Conservation (phyloP, 2,888 invertebrate genomes). For the Latrodectus hesperus region DNA sequence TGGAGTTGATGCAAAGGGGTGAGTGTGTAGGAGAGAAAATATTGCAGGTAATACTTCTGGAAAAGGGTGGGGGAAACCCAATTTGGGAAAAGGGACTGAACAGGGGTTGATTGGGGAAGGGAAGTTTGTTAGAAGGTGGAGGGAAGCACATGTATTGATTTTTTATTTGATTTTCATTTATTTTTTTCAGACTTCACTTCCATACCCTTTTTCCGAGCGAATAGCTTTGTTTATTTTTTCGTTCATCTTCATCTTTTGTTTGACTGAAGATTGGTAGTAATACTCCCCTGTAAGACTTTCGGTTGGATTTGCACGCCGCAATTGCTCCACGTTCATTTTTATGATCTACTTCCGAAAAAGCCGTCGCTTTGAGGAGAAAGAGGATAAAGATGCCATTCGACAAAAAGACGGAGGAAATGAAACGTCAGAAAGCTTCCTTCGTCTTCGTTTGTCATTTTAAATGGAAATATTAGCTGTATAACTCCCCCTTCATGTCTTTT, state of each 20-base stretch:
- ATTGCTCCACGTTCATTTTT: too few species aligned
- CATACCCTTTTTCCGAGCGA: neutral
- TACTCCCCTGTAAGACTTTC: slow-evolving; percentile 44
- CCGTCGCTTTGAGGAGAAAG: too few species aligned
- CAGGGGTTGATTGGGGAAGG: slow-evolving; percentile 61
- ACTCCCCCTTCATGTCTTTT: too few species aligned
- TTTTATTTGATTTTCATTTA: too few species aligned
- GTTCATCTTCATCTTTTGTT: neutral
- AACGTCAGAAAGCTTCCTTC: too few species aligned
- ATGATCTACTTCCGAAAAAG: too few species aligned
- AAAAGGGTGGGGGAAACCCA: slow-evolving; percentile 44
- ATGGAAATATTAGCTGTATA: too few species aligned
- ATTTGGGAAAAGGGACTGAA: slow-evolving; percentile 46
- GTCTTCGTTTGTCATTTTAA: too few species aligned
- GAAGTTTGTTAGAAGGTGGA: slow-evolving; percentile 59
- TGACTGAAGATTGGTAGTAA: slow-evolving; percentile 48
- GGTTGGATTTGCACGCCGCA: neutral
- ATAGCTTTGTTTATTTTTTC: neutral
- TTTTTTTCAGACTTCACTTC: too few species aligned
- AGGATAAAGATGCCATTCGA: too few species aligned
- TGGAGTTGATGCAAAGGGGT: neutral
- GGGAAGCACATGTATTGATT: neutral
- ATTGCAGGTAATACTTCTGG: slow-evolving; percentile 56
- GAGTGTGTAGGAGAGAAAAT: slow-evolving; percentile 7
- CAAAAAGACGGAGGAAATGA: too few species aligned